Conservation (phyloP, 2,888 invertebrate genomes). For the Parnassius glacialis region DNA sequence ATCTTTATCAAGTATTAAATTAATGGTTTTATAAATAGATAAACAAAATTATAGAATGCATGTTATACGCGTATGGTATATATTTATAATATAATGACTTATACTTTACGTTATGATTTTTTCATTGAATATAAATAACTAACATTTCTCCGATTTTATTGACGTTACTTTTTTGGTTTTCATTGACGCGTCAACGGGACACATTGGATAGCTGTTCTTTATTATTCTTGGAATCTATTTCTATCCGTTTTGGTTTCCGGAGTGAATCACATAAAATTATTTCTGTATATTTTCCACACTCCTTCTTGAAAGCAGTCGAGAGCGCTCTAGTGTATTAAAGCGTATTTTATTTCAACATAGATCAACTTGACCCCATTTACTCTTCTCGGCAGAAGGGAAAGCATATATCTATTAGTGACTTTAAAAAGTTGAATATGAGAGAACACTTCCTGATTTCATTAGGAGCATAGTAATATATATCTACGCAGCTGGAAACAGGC, state of each 20-base stretch:
- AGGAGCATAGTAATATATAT: constrained; percentile 2
- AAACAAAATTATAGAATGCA: too few species aligned
- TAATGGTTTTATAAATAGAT: too few species aligned
- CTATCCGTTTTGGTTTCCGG: constrained; percentile 45
- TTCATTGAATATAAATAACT: too few species aligned
- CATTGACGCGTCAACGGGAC: constrained; percentile 9
- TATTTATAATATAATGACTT: too few species aligned
- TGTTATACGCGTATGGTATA: too few species aligned
- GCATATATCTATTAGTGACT: constrained; percentile 25
- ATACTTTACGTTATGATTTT: too few species aligned
- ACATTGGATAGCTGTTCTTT: constrained; percentile 4
- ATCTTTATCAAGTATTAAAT: too few species aligned
- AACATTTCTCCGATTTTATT: too few species aligned
- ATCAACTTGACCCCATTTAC: constrained; percentile 25
- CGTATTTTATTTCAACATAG: constrained; percentile 23
- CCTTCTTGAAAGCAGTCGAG: constrained; percentile 21
- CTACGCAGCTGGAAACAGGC: not conserved
- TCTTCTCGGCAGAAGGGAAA: constrained; percentile 8
- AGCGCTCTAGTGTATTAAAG: constrained; percentile 10
- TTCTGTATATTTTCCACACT: constrained; percentile 46
- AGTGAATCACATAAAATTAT: constrained; percentile 42
- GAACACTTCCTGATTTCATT: constrained; percentile 17
- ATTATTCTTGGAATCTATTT: constrained; percentile 40
- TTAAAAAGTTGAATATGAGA: constrained; percentile 6
- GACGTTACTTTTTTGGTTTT: not conserved